Evolutionary conservation across 1,140 invertebrate species (phyloP).

Genomic region (Cyphomyrmex costatus): DNA sequence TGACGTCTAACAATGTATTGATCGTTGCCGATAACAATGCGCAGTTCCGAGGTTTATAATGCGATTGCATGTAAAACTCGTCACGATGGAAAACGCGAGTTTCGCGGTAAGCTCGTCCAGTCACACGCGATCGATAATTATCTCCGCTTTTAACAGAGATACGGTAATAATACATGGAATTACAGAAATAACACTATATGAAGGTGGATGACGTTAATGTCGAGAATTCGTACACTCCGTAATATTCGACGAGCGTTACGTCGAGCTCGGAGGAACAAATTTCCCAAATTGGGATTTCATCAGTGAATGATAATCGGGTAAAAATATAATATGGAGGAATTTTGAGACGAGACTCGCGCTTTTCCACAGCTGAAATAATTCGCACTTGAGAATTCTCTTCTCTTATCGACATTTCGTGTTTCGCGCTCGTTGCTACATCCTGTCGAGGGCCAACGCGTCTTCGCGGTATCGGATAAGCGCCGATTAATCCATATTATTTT

Average conservation of each 20-base stretch:
- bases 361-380: too few relatives aligned
- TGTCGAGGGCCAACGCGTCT: background rate
- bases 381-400: background rate
- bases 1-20: background rate
- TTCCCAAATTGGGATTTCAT: slow-evolving; percentile 10
- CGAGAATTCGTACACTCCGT: background rate
- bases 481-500: slow-evolving; percentile 71
- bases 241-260: background rate
- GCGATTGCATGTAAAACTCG: slow-evolving; percentile 35
- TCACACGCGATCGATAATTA: slow-evolving; percentile 62
- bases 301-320: slow-evolving; percentile 11
- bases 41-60: slow-evolving; percentile 22
- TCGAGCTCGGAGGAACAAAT: slow-evolving; percentile 24
- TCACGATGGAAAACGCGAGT: slow-evolving; percentile 39
- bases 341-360: background rate
- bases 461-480: slow-evolving; percentile 21
- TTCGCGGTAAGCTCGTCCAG: background rate
- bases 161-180: slow-evolving; percentile 15
- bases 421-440: background rate
- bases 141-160: slow-evolving; percentile 14
- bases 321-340: background rate
- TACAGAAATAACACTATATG: slow-evolving; percentile 1
- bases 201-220: background rate
- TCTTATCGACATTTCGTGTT: slow-evolving; percentile 25
- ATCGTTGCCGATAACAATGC: slow-evolving; percentile 37